A percentile compares a stretch with the other conserved stretches of the same genome.
Conservation (phyloP, 2,113 vertebrate genomes). For the Oncorhynchus tshawytscha region DNA sequence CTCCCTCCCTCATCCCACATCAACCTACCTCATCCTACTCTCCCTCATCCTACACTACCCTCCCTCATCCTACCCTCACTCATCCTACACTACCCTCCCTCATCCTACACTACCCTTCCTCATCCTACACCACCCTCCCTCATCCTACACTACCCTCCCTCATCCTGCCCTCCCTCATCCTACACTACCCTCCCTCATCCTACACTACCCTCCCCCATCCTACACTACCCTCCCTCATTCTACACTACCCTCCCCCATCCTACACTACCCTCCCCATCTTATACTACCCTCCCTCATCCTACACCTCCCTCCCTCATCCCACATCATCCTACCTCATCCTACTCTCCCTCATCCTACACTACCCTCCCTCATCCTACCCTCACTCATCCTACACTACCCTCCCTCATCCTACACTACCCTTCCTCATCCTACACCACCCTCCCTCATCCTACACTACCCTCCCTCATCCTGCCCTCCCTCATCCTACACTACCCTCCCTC, state of each 20-base stretch:
- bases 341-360: too few relatives aligned
- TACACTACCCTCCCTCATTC: slow-evolving; percentile 3
- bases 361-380: too few relatives aligned
- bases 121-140: slow-evolving; percentile 52
- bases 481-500: too few relatives aligned
- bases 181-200: slow-evolving; percentile 32
- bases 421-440: too few relatives aligned
- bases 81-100: too few relatives aligned
- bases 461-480: too few relatives aligned
- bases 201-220: slow-evolving; percentile 24
- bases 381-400: too few relatives aligned
- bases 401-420: too few relatives aligned
- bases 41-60: slow-evolving; percentile 75
- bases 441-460: too few relatives aligned
- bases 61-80: slow-evolving; percentile 62
- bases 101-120: slow-evolving; percentile 1
- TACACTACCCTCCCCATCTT: too few relatives aligned
- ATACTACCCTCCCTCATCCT: slow-evolving; percentile 40
- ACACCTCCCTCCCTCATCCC: slow-evolving; percentile 16
- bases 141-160: slow-evolving; percentile 31
- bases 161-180: slow-evolving; percentile 15
- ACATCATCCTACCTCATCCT: too few relatives aligned
- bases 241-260: too few relatives aligned
- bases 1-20: slow-evolving; percentile 36
- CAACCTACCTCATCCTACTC: slow-evolving; percentile 67